Base-by-base conservation (phyloP, 2,888 invertebrate species). In the Sabatieria punctata region DNA sequence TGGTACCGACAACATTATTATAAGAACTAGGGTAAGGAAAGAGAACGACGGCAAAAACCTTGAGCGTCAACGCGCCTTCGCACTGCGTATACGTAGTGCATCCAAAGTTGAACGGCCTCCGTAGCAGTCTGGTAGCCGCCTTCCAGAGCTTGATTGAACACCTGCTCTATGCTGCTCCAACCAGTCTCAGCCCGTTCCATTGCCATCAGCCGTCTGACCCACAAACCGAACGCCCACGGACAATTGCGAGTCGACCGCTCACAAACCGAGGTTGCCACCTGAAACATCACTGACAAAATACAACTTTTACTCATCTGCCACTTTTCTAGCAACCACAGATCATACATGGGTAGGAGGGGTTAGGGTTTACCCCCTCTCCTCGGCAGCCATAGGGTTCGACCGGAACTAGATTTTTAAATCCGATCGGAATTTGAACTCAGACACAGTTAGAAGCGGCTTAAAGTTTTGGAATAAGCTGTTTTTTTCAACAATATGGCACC, bases 31-130 rank as follows among this genome's bases (percentile, higher is more conserved):
- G n/a, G n/a, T n/a, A n/a, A n/a, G n/a, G n/a, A n/a, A n/a, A n/a
- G n/a, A n/a, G n/a, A n/a, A n/a, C n/a, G n/a, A n/a, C n/a, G n/a
- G n/a, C n/a, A n/a, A n/a, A n/a, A n/a, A n/a, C n/a, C 15, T 30
- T 30, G 30, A 30, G 18, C 11, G 37, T 42, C 45, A 11, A 15
- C n/a, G 3, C 62, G 51, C 39, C 66, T 73, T 6, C 80, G 71
- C 23, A 79, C 68, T 68, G 78, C 83, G 60, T 84, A 82, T 48
- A 86, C 66, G 68, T 83, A 89, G 35, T 78, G 73, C 44, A 83
- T 64, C 85, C 85, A 86, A 2, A 85, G 49, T 35, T 56, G 50
- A 26, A 70, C 65, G 68, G 76, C 76, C 50, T 80, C 75, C 23
- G 74, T 72, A 41, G 74, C 73, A 1, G 72, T 65, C 43, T 75